phyloP scores from a whole-genome alignment of 53 echinoderm and acorn worm genomes.

The Crossaster papposus region DNA sequence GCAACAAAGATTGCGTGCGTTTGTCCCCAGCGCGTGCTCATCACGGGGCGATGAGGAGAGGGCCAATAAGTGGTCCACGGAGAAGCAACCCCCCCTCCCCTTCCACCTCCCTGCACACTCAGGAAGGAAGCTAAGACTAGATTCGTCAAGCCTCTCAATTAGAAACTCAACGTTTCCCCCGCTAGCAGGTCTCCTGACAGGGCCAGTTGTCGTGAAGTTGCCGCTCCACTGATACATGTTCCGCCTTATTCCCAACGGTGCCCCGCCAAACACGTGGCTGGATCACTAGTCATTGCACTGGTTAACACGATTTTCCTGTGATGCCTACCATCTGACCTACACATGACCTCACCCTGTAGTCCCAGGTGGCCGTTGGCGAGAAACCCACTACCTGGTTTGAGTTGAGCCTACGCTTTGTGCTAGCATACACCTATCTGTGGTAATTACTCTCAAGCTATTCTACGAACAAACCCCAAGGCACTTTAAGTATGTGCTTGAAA shows the following conservation, averaged over 20 bases:
- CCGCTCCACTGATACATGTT: slow-evolving; percentile 43
- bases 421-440: slow-evolving; percentile 33
- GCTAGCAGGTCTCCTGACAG: slow-evolving; percentile 43
- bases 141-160: slow-evolving; percentile 61
- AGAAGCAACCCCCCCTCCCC: neutral
- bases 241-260: slow-evolving; percentile 46
- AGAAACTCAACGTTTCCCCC: slow-evolving; percentile 45
- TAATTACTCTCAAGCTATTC: slow-evolving; percentile 37
- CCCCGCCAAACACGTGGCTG: neutral
- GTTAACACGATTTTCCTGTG: slow-evolving; percentile 7
- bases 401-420: slow-evolving; percentile 29
- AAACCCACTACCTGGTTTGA: slow-evolving; percentile 34
- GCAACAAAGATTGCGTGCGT: slow-evolving; percentile 25
- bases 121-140: slow-evolving; percentile 46
- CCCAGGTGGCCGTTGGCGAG: slow-evolving; percentile 9
- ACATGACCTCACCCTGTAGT: slow-evolving; percentile 36
- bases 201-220: slow-evolving; percentile 27
- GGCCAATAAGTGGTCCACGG: slow-evolving; percentile 23
- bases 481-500: slow-evolving; percentile 13
- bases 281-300: slow-evolving; percentile 14
- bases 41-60: slow-evolving; percentile 26
- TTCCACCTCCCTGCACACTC: slow-evolving; percentile 1
- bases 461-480: slow-evolving; percentile 4
- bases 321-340: slow-evolving; percentile 21
- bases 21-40: neutral